Base-by-base conservation (phyloP, 1,140 invertebrate species). In the Zaprionus kolodkinae region DNA sequence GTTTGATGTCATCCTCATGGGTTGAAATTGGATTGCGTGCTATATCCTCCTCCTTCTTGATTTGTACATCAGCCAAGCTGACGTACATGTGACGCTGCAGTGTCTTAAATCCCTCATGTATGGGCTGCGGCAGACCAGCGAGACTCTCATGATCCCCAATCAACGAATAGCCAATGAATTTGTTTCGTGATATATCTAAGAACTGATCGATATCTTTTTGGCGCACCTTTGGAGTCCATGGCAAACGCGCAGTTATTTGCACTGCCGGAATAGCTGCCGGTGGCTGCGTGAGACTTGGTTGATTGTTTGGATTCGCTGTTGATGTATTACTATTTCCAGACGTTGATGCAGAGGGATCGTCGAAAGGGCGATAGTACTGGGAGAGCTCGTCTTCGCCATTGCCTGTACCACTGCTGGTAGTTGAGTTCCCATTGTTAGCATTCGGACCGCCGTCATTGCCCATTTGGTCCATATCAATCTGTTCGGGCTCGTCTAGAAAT, bases 171-270 rank as follows among this genome's bases (percentile, higher is more conserved):
- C 98, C 98, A 66, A 99, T 97, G 95, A 99, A 99, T 93, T 99
- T 99, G 54, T 96, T 94, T 83, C 99, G 93, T 6, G 98, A 97
- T 85, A 96, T 96, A 85, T 99, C 97, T 72, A 99, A 93, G 93
- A 99, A 99, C 73, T 94, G 94, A 83, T 99, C 97, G 54, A 99
- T 96, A 92, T 99, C 97, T 93, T 97, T 97, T 87, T 97, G 96
- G 25, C 97, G 94, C n/a, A 99, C 98, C 95, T 99, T 99, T 9
- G 98, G 98, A 74, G 96, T 95, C 98, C 98, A 99, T 1, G 98
- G 98, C 72, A 99, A 94, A 67, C 91, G 85, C 10, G 91, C 89
- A 10, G 91, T 91, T n/a, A 91, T 89, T 56, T 90, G 91, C 54
- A 89, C 72, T 0, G 91, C 84, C n/a, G 81, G 89, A 36, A 71